Evolutionary conservation across 2,888 invertebrate genomes (phyloP).

Genomic region (Antitype chi): DNA sequence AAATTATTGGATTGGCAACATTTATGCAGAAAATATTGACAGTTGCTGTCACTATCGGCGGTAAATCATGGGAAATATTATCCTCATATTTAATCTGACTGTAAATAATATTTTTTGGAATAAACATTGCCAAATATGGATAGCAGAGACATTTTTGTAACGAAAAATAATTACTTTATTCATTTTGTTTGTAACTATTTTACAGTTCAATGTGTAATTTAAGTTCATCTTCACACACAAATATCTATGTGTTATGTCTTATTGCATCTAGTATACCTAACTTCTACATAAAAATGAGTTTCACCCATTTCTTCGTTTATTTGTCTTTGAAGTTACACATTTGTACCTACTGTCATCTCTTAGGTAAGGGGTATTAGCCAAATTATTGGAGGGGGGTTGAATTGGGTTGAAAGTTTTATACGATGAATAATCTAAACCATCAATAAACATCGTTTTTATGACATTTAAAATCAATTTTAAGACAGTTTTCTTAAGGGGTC

Average conservation of each 20-base stretch:
- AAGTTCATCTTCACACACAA: background rate
- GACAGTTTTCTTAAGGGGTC: background rate
- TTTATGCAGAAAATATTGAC: constrained; percentile 19
- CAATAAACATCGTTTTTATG: constrained; percentile 17
- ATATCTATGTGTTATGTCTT: background rate
- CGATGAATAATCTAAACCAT: background rate
- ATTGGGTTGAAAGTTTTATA: constrained; percentile 27
- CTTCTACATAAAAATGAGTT: background rate
- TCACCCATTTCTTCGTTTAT: background rate
- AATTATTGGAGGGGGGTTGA: background rate
- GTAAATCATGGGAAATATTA: background rate
- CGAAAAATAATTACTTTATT: constrained; percentile 50
- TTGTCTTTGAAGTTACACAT: background rate
- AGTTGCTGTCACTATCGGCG: background rate
- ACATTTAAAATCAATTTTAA: constrained; percentile 4
- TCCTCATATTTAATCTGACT: background rate
- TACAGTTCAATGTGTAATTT: constrained; percentile 23
- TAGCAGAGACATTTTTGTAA: constrained; percentile 26
- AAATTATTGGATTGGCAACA: constrained; percentile 31
- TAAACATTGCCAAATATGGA: constrained; percentile 13
- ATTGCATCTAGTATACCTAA: background rate
- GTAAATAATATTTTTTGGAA: constrained; percentile 4
- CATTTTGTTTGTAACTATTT: constrained; percentile 6
- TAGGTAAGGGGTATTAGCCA: constrained; percentile 7
- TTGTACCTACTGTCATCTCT: constrained; percentile 6